These are phyloP conservation scores for Brachionus angularis DNA, from an alignment of 1,140 invertebrate species.

Conservation along the genomic window DNA sequence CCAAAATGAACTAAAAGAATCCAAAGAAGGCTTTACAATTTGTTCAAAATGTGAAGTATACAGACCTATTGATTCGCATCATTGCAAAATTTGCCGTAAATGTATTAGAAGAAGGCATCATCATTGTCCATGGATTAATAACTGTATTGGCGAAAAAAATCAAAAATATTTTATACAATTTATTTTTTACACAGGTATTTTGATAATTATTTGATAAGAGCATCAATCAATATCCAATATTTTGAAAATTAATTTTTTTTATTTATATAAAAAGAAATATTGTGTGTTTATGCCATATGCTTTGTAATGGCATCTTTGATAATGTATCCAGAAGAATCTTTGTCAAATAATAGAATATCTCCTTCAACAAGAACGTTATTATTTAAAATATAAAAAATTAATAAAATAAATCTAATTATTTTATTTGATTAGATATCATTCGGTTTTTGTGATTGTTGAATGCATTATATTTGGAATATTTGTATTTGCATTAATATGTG, in stretches of 20 bases:
- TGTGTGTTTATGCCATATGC: slow-evolving; percentile 3
- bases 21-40: neutral
- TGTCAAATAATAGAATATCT: neutral
- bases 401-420: too few relatives aligned
- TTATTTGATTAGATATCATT: slow-evolving; percentile 4
- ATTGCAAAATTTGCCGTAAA: slow-evolving; percentile 21
- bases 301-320: slow-evolving; percentile 17
- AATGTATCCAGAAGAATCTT: neutral
- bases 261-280: too few relatives aligned
- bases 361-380: neutral
- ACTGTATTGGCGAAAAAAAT: slow-evolving; percentile 26
- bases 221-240: too few relatives aligned
- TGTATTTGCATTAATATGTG: slow-evolving; percentile 24
- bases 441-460: slow-evolving; percentile 16
- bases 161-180: slow-evolving; percentile 37
- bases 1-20: too few relatives aligned
- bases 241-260: too few relatives aligned
- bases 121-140: slow-evolving; percentile 33
- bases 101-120: slow-evolving; percentile 25
- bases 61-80: neutral
- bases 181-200: slow-evolving; percentile 37
- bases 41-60: slow-evolving; percentile 13
- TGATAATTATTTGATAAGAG: too few relatives aligned
- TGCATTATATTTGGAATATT: slow-evolving; percentile 12
- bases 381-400: too few relatives aligned